A percentile compares a stretch with the other conserved stretches of the same genome.
Evolutionary conservation across 1,140 invertebrate genomes (phyloP).

Genomic region (Stratiolaelaps scimitus): DNA sequence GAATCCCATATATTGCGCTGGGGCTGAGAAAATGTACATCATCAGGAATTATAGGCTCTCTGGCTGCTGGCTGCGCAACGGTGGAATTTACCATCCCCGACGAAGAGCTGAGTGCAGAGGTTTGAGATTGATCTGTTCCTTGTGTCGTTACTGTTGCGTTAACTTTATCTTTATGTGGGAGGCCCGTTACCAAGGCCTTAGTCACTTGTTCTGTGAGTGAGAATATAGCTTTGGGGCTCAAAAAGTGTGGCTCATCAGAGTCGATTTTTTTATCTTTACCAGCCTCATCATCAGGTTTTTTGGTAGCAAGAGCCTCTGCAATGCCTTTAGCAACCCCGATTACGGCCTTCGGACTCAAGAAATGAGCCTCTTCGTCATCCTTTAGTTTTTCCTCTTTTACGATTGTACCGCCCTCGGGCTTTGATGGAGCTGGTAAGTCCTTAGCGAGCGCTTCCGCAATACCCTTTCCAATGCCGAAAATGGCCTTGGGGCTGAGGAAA

Average conservation of each 20-base stretch:
- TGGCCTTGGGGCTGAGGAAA: conserved; percentile 12
- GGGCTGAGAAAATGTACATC: conserved; percentile 2
- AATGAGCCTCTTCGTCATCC: neutral
- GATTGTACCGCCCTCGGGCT: neutral
- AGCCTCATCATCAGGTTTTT: neutral
- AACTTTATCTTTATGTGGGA: no score
- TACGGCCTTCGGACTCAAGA: neutral
- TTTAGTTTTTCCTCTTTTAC: neutral
- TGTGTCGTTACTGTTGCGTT: no score
- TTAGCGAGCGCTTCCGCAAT: conserved; percentile 2
- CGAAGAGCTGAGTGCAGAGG: neutral
- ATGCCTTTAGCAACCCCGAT: neutral
- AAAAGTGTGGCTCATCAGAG: no score
- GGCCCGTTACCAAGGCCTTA: no score
- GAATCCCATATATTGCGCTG: neutral
- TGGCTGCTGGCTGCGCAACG: neutral
- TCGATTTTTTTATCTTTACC: neutral
- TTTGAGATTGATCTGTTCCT: no score
- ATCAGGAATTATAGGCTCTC: no score
- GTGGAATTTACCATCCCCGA: neutral
- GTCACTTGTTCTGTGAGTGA: no score
- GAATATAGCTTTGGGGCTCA: no score
- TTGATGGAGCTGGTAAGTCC: neutral
- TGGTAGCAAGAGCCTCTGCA: neutral
- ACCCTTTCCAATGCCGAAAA: neutral